Conservation (phyloP, 2,888 invertebrate species). For the Cetonia aurata region DNA sequence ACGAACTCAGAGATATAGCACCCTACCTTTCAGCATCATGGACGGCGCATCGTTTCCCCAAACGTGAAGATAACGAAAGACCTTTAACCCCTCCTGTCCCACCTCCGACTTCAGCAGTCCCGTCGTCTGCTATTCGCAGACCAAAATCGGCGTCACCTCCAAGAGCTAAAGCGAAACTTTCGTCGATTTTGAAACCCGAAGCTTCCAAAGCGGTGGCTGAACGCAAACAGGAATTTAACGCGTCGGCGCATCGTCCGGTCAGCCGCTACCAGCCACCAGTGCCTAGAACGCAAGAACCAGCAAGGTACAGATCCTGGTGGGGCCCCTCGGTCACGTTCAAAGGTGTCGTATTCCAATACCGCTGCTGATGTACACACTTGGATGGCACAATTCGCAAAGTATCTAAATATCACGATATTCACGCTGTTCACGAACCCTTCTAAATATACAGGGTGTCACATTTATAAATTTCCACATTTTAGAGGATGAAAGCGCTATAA, state of each 20-base stretch:
- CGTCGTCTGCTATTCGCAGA: slow-evolving; percentile 50
- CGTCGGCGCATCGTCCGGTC: slow-evolving; percentile 80
- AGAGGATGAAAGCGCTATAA: too few species aligned
- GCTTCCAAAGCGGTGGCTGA: slow-evolving; percentile 11
- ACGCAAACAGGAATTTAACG: slow-evolving; percentile 79
- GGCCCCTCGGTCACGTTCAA: slow-evolving; percentile 80
- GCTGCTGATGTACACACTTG: slow-evolving; percentile 42
- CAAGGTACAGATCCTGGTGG: slow-evolving; percentile 67
- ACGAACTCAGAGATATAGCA: slow-evolving; percentile 82
- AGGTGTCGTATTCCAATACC: slow-evolving; percentile 70
- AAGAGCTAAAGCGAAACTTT: slow-evolving; percentile 63
- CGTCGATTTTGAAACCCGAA: slow-evolving; percentile 64
- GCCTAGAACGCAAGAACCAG: slow-evolving; percentile 56
- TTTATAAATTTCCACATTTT: too few species aligned
- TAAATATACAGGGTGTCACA: too few species aligned
- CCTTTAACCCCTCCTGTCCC: slow-evolving; percentile 71
- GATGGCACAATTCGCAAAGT: slow-evolving; percentile 45
- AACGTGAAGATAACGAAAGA: slow-evolving; percentile 76
- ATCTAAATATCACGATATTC: too few species aligned
- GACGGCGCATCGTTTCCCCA: slow-evolving; percentile 85
- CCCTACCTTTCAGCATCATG: slow-evolving; percentile 84
- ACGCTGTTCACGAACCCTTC: too few species aligned
- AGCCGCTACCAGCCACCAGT: slow-evolving; percentile 82
- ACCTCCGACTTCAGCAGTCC: slow-evolving; percentile 55
- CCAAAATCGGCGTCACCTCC: slow-evolving; percentile 68